Base-by-base conservation (phyloP, 1,140 invertebrate genomes). In the Lucilia sericata region DNA sequence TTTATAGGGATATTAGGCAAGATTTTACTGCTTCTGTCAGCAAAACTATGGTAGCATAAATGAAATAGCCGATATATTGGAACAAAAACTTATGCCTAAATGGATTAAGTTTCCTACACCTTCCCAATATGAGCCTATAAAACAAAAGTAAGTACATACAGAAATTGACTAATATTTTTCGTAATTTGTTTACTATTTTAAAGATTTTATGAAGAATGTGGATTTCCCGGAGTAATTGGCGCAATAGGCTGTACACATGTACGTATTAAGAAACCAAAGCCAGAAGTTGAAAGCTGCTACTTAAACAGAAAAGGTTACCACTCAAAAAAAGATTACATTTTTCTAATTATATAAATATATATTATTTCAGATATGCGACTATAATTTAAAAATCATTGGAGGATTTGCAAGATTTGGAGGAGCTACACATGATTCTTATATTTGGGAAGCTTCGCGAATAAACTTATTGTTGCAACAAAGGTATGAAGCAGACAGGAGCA, bases 211-310 rank as follows among this genome's bases (percentile, higher is more conserved):
- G 13, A 55, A 17, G 25, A 19, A 8, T 36, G 1, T 21, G 82
- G 82, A 34, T 82, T 82, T 82, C 51, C 82, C 9, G 12, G 82
- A 25, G 49, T 55, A 5, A 82, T 82, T 30, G 82, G 82, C 12
- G 82, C 82, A 30, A 65, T 82, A 21, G 55, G 70, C 42, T 82
- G 82, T 25, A 82, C n/a, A n/a, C n/a, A n/a, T n/a, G n/a, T n/a
- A n/a, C 17, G 30, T 19, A 82, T 82, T 19, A 82, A 82, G 34
- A 82, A 70, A 65, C 82, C 82, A 17, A 10, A n/a, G 7, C 12
- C 9, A 13, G 81, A 82, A 19, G 51, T 82, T 19, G 81, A 82
- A n/a, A 5, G 25, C 25, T 82, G 82, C 82, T 70, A 82, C 25
- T 19, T 21, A 65, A 82, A 82, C 34, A 14, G n/a, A 51, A 14